phyloP scores from a whole-genome alignment of 2,888 invertebrate genomes.

The Lasioglossum marginatum region DNA sequence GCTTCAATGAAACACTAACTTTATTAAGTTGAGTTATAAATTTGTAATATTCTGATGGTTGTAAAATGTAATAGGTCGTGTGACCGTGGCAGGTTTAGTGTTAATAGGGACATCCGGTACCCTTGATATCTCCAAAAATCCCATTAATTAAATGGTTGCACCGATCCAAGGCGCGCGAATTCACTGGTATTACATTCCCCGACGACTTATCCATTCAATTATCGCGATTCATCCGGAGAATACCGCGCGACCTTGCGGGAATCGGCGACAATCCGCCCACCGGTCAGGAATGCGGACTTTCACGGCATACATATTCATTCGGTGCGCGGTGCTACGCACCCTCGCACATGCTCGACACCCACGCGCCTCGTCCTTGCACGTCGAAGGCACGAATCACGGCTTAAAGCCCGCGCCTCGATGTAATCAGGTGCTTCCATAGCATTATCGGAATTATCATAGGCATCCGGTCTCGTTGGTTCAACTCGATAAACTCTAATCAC shows the following conservation, averaged over 20 bases:
- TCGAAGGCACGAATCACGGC: conserved; percentile 10
- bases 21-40: too few species aligned
- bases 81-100: neutral
- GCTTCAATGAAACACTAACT: too few species aligned
- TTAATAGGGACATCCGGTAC: neutral
- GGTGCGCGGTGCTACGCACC: conserved; percentile 3
- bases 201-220: conserved; percentile 19
- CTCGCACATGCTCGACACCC: conserved; percentile 32
- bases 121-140: neutral
- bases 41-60: too few species aligned
- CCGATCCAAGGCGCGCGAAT: neutral
- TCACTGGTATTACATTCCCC: neutral
- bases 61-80: neutral
- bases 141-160: neutral
- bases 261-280: conserved; percentile 31
- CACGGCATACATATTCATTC: conserved; percentile 36
- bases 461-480: conserved; percentile 30
- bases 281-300: conserved; percentile 60
- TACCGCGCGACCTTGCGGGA: conserved; percentile 55
- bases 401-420: neutral
- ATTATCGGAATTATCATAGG: conserved; percentile 63
- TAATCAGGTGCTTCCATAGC: conserved; percentile 33
- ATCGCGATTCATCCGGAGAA: conserved; percentile 8
- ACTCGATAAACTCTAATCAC: conserved; percentile 24
- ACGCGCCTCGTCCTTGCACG: conserved; percentile 32